Conservation (phyloP, 2,797 vertebrate genomes). For the Basileuterus tristriatus region DNA sequence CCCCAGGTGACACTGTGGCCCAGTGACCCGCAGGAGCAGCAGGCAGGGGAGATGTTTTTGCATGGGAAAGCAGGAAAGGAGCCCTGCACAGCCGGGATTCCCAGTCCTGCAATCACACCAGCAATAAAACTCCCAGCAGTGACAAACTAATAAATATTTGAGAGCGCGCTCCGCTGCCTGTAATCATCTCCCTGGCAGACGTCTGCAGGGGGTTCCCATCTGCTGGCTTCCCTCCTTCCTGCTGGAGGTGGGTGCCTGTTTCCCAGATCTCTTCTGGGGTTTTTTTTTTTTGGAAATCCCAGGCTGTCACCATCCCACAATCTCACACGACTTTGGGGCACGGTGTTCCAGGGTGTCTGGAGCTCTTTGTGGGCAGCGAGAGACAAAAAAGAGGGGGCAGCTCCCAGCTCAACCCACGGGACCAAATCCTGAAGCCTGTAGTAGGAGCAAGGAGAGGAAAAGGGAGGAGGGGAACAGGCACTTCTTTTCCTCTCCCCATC, state of each 20-base stretch:
- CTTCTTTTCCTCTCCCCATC: neutral
- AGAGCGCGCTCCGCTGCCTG: neutral
- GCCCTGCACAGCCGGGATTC: neutral
- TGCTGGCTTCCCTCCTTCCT: conserved; percentile 1
- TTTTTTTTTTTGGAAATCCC: neutral
- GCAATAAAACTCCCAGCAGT: conserved; percentile 34
- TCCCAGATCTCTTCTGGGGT: neutral
- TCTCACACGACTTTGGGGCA: neutral
- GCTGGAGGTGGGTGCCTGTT: neutral
- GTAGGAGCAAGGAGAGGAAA: neutral
- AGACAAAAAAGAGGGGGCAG: neutral
- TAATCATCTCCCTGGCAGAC: conserved; percentile 15
- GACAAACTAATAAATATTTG: conserved; percentile 51
- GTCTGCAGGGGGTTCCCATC: conserved; percentile 39
- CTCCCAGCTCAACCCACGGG: accelerated
- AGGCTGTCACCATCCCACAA: neutral
- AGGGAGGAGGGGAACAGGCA: neutral
- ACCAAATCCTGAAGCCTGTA: neutral
- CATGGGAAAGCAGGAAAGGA: neutral
- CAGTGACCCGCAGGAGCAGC: neutral
- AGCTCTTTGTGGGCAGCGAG: neutral
- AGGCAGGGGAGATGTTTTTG: neutral
- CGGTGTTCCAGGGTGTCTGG: accelerated
- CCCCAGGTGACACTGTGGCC: neutral
- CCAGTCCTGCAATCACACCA: neutral